A percentile compares a stretch with the other conserved stretches of the same genome.
Evolutionary conservation across 1,140 invertebrate species (phyloP).

Genomic region (Subanguina moxae): DNA sequence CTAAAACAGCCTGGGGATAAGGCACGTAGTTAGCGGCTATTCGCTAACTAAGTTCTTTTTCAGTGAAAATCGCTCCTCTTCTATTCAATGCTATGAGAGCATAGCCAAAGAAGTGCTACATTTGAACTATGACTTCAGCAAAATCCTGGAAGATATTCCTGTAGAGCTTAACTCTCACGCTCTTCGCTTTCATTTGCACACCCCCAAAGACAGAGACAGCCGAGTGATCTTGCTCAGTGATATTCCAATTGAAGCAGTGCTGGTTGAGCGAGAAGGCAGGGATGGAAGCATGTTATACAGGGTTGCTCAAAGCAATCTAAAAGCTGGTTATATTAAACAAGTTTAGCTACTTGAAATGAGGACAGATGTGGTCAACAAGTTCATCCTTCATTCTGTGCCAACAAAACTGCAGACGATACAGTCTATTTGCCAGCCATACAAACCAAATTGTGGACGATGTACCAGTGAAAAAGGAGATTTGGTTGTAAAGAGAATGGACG

Average conservation of each 20-base stretch:
- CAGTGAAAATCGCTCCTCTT: not conserved
- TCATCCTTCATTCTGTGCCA: slow-evolving; percentile 10
- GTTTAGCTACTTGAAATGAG: slow-evolving; percentile 27
- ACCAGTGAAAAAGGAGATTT: slow-evolving; percentile 5
- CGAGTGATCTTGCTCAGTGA: slow-evolving; percentile 7
- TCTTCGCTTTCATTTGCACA: not conserved
- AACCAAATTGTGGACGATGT: slow-evolving; percentile 49
- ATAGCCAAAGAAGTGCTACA: slow-evolving; percentile 14
- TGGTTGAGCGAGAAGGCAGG: slow-evolving; percentile 16
- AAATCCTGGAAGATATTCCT: not conserved
- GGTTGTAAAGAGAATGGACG: slow-evolving; percentile 15
- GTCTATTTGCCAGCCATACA: slow-evolving; percentile 50
- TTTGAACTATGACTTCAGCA: slow-evolving; percentile 16
- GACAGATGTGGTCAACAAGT: slow-evolving; percentile 25
- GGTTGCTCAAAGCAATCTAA: no score
- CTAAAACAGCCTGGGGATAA: no score
- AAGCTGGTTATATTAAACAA: no score
- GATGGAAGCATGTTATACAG: slow-evolving; percentile 20
- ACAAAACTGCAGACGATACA: slow-evolving; percentile 30
- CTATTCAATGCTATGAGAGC: slow-evolving; percentile 14
- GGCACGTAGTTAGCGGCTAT: no score
- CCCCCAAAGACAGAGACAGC: not conserved
- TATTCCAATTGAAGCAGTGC: slow-evolving; percentile 23
- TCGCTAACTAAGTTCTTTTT: no score
- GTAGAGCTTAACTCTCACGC: not conserved